A percentile compares a stretch with the other conserved stretches of the same genome.
Evolutionary conservation across 2,113 vertebrate genomes (phyloP).

Genomic region (Mesocricetus auratus): DNA sequence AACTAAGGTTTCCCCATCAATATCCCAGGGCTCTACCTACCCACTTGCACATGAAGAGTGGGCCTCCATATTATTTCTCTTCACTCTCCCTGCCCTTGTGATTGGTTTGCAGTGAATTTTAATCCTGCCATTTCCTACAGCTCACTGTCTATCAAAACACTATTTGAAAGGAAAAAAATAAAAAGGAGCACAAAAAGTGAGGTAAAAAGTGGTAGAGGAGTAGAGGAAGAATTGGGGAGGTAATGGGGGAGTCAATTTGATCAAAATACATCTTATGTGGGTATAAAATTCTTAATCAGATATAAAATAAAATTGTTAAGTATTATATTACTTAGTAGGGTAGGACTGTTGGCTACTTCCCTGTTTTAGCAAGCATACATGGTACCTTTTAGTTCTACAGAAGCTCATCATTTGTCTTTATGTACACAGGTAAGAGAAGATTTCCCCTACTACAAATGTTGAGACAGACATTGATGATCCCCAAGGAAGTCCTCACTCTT

Average conservation of each 20-base stretch:
- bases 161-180: not conserved
- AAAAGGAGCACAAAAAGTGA: not conserved
- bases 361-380: not conserved
- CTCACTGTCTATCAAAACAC: not conserved
- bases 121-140: fast-evolving
- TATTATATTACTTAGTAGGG: not conserved
- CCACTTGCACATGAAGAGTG: too few relatives aligned
- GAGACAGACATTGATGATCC: too few relatives aligned
- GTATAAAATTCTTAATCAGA: not conserved
- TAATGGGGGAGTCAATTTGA: not conserved
- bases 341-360: not conserved
- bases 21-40: fast-evolving
- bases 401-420: not conserved
- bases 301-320: not conserved
- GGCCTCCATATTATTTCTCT: not conserved
- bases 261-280: not conserved
- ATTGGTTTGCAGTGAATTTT: not conserved
- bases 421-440: not conserved
- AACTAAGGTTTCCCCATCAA: not conserved
- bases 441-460: too few relatives aligned
- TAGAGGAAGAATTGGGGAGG: too few relatives aligned
- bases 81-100: not conserved
- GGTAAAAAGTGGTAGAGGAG: not conserved
- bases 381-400: not conserved
- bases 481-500: too few relatives aligned